Evolutionary conservation across 2,797 vertebrate species (phyloP).

Genomic region (Lacerta agilis): DNA sequence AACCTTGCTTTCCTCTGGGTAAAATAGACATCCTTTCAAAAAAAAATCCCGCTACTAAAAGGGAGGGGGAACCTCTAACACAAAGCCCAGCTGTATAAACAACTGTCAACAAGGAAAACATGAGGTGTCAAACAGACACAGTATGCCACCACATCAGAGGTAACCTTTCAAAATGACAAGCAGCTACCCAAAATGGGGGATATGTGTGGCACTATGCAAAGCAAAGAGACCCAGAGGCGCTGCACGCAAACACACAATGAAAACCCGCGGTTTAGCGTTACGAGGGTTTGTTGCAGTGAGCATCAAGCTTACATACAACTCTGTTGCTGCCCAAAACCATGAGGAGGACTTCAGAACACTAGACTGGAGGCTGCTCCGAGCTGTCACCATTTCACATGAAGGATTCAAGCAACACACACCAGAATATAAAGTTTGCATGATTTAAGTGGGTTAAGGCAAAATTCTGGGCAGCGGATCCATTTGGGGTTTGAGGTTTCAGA

Average conservation of each 20-base stretch:
- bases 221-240: background rate
- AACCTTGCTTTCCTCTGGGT: constrained; percentile 6
- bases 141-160: background rate
- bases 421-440: too few relatives aligned
- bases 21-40: constrained; percentile 13
- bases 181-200: background rate
- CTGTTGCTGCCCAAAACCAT: too few relatives aligned
- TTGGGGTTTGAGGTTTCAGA: too few relatives aligned
- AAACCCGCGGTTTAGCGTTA: background rate
- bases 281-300: background rate
- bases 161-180: constrained; percentile 12
- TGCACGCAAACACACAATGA: background rate
- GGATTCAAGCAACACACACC: too few relatives aligned
- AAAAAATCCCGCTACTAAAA: constrained; percentile 4
- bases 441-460: too few relatives aligned
- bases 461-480: too few relatives aligned
- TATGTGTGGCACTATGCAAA: background rate
- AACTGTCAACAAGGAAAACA: background rate
- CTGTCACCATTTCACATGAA: too few relatives aligned
- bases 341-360: too few relatives aligned
- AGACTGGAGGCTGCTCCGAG: too few relatives aligned
- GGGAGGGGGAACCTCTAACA: background rate
- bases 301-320: background rate
- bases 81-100: background rate
- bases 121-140: background rate